Conservation (phyloP, 2,797 vertebrate species). For the Pseudomugil tenellus region DNA sequence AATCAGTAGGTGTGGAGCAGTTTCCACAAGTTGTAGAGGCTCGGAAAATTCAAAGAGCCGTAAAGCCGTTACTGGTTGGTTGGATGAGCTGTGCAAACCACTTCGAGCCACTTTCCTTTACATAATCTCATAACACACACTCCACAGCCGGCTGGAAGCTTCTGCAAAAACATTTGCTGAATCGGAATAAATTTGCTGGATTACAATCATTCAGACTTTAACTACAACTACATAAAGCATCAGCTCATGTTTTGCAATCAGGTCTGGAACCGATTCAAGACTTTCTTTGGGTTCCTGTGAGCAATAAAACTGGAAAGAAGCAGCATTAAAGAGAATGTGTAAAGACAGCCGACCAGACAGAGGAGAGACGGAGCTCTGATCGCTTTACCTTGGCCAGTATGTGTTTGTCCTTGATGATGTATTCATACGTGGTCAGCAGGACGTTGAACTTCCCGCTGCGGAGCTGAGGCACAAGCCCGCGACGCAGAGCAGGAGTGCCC, state of each 20-base stretch:
- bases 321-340: background rate
- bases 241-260: no score
- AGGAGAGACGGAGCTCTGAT: conserved; percentile 73
- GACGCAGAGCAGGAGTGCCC: conserved; percentile 94
- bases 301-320: background rate
- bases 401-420: conserved; percentile 98
- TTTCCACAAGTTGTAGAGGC: no score
- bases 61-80: background rate
- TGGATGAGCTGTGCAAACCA: background rate
- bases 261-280: no score
- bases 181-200: no score
- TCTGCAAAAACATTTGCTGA: no score
- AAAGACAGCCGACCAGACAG: fast-evolving
- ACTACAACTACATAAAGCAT: no score
- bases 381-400: conserved; percentile 91
- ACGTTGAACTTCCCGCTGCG: conserved; percentile 97
- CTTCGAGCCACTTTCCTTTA: background rate
- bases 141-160: no score
- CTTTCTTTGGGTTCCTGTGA: no score
- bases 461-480: conserved; percentile 71
- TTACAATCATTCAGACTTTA: no score
- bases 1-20: no score
- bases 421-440: conserved; percentile 95
- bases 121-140: background rate
- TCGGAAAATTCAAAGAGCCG: background rate